A percentile compares a stretch with the other conserved stretches of the same genome.
Conservation (phyloP, 2,113 vertebrate genomes). For the Hirundichthys speculiger region DNA sequence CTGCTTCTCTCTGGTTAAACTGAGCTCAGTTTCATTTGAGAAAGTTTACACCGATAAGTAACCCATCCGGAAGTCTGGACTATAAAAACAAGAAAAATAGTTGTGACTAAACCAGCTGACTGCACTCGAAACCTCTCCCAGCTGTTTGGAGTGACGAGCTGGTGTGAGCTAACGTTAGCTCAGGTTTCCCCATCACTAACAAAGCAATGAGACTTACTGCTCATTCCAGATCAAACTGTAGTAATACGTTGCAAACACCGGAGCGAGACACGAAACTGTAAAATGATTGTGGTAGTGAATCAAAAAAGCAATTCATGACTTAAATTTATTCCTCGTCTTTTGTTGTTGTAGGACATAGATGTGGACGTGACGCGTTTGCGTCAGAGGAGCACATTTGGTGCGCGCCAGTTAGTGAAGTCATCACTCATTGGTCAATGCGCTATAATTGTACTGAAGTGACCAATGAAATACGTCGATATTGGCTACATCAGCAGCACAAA, state of each 20-base stretch:
- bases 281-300: background rate
- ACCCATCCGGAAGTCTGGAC: background rate
- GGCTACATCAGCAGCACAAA: background rate
- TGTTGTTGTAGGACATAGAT: slow-evolving; percentile 53
- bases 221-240: slow-evolving; percentile 23
- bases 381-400: slow-evolving; percentile 21
- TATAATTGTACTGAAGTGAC: slow-evolving; percentile 19
- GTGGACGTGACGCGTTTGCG: slow-evolving; percentile 17
- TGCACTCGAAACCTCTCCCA: background rate
- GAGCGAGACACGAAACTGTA: too few relatives aligned
- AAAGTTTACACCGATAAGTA: background rate
- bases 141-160: too few relatives aligned
- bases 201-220: slow-evolving; percentile 45
- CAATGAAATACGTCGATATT: slow-evolving; percentile 50
- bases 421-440: slow-evolving; percentile 48
- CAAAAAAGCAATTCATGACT: slow-evolving; percentile 38
- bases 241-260: background rate
- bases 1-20: too few relatives aligned
- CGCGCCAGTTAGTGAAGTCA: slow-evolving; percentile 50
- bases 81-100: background rate
- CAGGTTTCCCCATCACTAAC: slow-evolving; percentile 8
- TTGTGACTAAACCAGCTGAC: too few relatives aligned
- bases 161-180: slow-evolving; percentile 45
- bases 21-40: too few relatives aligned
- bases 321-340: slow-evolving; percentile 54